Evolutionary conservation across 2,888 invertebrate species (phyloP), one percentile per base, ranked within the genome.

Genomic region (Xylota sylvarum): DNA sequence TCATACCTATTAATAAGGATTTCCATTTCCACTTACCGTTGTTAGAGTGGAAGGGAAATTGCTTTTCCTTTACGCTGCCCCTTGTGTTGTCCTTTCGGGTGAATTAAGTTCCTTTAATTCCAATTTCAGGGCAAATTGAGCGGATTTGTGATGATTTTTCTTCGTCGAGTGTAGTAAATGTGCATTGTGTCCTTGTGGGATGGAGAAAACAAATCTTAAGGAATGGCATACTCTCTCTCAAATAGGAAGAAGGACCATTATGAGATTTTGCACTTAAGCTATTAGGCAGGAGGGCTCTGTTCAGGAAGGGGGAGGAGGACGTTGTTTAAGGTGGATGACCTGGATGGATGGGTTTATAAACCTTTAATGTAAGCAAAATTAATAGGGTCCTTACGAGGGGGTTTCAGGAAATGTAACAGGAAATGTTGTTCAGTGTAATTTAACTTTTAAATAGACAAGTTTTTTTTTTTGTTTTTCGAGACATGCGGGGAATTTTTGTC

Each of bases 81-180:
- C 17, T 32, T 17, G 17, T 7, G 56, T 12, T 77, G 81, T 81
- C 86, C 81, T 77, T 82, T 79, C 56, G 74, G 84, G 74, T 79
- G 84, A 84, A 79, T 84, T 84, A 84, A 86, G 81, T 69, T 85
- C 30, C 82, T 73, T 86, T 86, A 86, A 82, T 86, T 82, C 86
- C 81, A 82, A 86, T 86, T 82, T 86, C 86, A 86, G 82, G 78
- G 86, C 86, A 86, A 86, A 86, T 86, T 86, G 86, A 82, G 77
- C 86, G 86, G 86, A 86, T 86, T 86, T 86, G 86, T 73, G 86
- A 82, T 78, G 82, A 78, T 82, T 86, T 86, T 73, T 77, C 78
- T 78, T 81, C 65, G 70, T 80, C 58, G 14, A n/a, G n/a, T 23
- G 19, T 64, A 19, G 37, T 48, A 65, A 72, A 72, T 56, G 30